phyloP scores from a whole-genome alignment of 2,113 vertebrate species.

The Crotalus horridus region DNA sequence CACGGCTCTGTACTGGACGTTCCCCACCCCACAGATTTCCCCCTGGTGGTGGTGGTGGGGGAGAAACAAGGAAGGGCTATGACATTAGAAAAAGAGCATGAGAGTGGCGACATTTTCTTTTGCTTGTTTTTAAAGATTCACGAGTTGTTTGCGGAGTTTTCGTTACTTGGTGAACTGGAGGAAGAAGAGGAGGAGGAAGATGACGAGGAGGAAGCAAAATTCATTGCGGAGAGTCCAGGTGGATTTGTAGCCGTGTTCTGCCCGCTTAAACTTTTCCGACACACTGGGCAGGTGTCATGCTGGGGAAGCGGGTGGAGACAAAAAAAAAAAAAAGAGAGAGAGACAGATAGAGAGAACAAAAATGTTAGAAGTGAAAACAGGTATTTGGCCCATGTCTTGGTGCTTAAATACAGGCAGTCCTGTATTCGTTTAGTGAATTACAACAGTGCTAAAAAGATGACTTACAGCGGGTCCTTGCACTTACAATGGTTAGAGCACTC shows the following conservation, averaged over 20 bases:
- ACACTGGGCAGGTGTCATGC: constrained; percentile 98
- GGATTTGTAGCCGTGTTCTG: constrained; percentile 98
- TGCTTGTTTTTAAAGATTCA: constrained; percentile 65
- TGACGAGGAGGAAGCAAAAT: constrained; percentile 86
- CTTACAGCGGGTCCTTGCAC: not conserved
- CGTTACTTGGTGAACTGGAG: constrained; percentile 87
- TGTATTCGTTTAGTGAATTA: not conserved
- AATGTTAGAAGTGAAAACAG: not conserved
- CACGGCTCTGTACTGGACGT: constrained; percentile 37
- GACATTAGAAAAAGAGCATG: constrained; percentile 18
- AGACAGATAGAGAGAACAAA: not conserved
- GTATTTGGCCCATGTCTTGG: not conserved
- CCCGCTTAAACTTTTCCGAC: constrained; percentile 95
- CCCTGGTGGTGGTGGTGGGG: constrained; percentile 15
- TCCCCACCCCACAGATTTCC: not conserved
- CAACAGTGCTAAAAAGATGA: not conserved
- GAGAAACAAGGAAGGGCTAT: constrained; percentile 13
- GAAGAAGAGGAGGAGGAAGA: constrained; percentile 76
- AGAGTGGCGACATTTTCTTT: not conserved
- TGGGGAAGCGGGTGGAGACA: constrained; percentile 36
- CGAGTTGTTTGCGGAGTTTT: constrained; percentile 86
- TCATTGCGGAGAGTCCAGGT: constrained; percentile 87
- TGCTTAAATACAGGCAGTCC: not conserved
- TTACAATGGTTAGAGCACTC: not conserved
- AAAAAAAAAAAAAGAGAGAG: not conserved